Evolutionary conservation across 92 coral and sea anemone species (phyloP).

Genomic region (Plumapathes pennacea): DNA sequence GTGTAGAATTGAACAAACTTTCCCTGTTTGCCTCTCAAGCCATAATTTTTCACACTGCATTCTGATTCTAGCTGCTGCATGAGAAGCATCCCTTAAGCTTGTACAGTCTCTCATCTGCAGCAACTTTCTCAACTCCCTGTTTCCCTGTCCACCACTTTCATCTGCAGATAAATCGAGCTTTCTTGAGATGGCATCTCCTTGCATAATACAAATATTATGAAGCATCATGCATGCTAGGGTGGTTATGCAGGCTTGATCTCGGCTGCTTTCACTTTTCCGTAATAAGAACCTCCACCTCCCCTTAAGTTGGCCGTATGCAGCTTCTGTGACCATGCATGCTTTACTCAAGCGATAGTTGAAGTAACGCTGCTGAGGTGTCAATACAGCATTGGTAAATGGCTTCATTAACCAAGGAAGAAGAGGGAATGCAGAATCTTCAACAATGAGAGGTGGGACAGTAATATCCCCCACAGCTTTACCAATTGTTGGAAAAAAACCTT

Average conservation of each 20-base stretch:
- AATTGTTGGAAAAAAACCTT: constrained; percentile 8
- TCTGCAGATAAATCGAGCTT: constrained; percentile 58
- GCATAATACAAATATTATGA: constrained; percentile 11
- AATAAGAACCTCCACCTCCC: constrained; percentile 9
- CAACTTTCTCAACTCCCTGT: constrained; percentile 60
- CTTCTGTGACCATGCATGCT: constrained; percentile 1
- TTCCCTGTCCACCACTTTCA: constrained; percentile 51
- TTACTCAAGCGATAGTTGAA: not conserved
- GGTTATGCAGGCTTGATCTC: constrained; percentile 21
- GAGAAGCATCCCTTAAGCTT: constrained; percentile 37
- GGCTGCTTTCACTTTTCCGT: constrained; percentile 21
- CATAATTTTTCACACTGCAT: constrained; percentile 63
- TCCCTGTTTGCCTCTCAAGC: constrained; percentile 65
- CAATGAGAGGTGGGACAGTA: constrained; percentile 4
- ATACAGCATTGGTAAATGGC: not conserved
- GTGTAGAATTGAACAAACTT: constrained; percentile 51
- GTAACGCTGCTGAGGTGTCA: not conserved
- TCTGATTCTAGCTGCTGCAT: constrained; percentile 51
- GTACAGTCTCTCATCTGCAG: constrained; percentile 61
- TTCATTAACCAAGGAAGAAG: constrained; percentile 7
- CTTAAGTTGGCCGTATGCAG: constrained; percentile 2
- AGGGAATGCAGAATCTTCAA: constrained; percentile 9
- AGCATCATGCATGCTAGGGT: constrained; percentile 19
- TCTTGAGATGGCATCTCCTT: constrained; percentile 25
- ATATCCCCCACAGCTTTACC: constrained; percentile 8